These are phyloP conservation scores for Pseudolaguvia tuberculata DNA, from an alignment of 2,113 vertebrate genomes.

Conservation along the genomic window DNA sequence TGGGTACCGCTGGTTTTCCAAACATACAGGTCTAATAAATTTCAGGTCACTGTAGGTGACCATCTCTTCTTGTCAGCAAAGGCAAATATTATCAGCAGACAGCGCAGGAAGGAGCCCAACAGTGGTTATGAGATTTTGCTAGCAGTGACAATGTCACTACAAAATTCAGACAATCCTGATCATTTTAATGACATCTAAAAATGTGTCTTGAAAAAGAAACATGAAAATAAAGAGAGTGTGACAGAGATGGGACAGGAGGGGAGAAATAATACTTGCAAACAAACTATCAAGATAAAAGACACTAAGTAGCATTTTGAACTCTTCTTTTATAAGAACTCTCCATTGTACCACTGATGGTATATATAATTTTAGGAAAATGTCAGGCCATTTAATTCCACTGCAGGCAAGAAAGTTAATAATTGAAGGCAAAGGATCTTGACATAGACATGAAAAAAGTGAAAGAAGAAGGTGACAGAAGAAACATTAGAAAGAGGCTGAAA, in stretches of 20 bases:
- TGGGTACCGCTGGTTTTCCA: conserved; percentile 41
- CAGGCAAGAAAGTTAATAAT: conserved; percentile 66
- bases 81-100: conserved; percentile 53
- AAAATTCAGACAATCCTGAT: not conserved
- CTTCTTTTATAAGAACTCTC: conserved; percentile 54
- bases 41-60: conserved; percentile 53
- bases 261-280: conserved; percentile 7
- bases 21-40: conserved; percentile 53
- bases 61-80: conserved; percentile 46
- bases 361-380: conserved; percentile 70
- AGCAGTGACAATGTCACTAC: conserved; percentile 14
- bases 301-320: conserved; percentile 39
- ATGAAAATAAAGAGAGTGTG: not conserved
- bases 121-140: conserved; percentile 4
- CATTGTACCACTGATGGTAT: conserved; percentile 52
- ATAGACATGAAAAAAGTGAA: conserved; percentile 50
- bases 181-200: conserved; percentile 14
- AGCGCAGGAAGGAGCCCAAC: not conserved
- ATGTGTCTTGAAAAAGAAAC: not conserved
- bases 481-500: conserved; percentile 6
- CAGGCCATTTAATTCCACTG: conserved; percentile 65
- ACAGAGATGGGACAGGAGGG: not conserved
- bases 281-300: conserved; percentile 20
- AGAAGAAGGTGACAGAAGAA: conserved; percentile 44
- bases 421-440: conserved; percentile 59